Evolutionary conservation across 2,113 vertebrate species (phyloP).

Genomic region (Scophthalmus maximus): DNA sequence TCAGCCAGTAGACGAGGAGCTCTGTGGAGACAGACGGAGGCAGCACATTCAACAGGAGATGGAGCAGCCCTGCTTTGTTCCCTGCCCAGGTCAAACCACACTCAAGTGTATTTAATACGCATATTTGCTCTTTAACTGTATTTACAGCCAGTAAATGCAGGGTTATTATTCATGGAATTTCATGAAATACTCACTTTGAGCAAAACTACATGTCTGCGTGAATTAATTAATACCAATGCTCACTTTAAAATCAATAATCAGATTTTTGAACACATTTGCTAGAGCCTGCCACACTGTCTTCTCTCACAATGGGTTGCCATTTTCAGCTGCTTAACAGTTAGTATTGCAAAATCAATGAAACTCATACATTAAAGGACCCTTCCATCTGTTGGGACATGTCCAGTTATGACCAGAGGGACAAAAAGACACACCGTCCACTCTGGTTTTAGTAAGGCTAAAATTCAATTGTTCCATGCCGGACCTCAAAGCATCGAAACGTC

Average conservation of each 20-base stretch:
- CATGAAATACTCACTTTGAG: not conserved
- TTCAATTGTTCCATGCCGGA: not conserved
- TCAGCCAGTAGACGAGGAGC: constrained; percentile 72
- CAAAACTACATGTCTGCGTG: not conserved
- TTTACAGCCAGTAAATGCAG: not conserved
- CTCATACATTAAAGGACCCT: constrained; percentile 50
- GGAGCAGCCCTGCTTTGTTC: constrained; percentile 88
- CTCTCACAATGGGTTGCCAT: constrained; percentile 33
- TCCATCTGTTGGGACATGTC: not conserved
- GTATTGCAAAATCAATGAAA: constrained; percentile 56
- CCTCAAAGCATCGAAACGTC: not conserved
- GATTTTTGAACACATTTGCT: constrained; percentile 2
- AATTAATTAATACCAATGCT: constrained; percentile 9
- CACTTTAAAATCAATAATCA: constrained; percentile 20
- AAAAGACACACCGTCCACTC: not conserved
- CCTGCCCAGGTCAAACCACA: constrained; percentile 88
- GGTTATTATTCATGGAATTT: not conserved
- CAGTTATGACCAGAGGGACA: not conserved
- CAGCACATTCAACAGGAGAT: constrained; percentile 79
- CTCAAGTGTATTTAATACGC: not conserved
- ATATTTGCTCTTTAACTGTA: not conserved
- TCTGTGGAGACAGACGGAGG: constrained; percentile 84
- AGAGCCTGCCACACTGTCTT: not conserved
- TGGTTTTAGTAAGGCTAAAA: not conserved
- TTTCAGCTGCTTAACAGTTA: constrained; percentile 21